A percentile compares a stretch with the other conserved stretches of the same genome.
phyloP scores from a whole-genome alignment of 2,797 vertebrate species.

The Heteromormyrus szaboi region DNA sequence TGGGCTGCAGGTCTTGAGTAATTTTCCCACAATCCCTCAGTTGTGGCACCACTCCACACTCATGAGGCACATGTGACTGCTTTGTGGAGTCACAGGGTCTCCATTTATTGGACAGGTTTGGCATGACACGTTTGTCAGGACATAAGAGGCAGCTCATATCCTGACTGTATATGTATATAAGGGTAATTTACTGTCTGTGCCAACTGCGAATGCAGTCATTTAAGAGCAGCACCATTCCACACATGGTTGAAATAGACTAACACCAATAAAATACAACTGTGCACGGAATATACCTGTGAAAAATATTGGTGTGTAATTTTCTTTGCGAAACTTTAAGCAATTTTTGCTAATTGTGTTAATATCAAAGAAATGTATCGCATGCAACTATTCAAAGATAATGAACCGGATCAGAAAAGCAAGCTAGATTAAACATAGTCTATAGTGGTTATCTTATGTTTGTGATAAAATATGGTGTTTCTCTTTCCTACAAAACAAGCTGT shows the following conservation, averaged over 20 bases:
- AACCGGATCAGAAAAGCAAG: not conserved
- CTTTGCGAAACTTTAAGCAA: not conserved
- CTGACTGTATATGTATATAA: not conserved
- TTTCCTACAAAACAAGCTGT: slow-evolving; percentile 5
- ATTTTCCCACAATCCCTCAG: not conserved
- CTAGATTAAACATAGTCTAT: not conserved
- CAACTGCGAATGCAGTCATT: not conserved
- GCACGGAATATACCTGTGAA: not conserved
- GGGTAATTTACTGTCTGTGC: not conserved
- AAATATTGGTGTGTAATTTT: not conserved
- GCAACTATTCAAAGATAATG: not conserved
- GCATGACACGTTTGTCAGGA: not conserved
- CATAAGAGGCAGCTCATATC: not conserved
- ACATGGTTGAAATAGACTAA: not conserved
- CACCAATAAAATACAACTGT: not conserved
- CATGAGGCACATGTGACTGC: not conserved
- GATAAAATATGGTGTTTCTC: not conserved
- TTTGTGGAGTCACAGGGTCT: not conserved
- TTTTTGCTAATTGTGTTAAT: not conserved
- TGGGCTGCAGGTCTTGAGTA: not conserved
- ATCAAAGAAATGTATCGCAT: not conserved
- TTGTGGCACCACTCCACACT: not conserved
- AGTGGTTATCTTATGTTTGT: not conserved
- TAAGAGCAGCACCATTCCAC: not conserved
- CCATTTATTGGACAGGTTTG: not conserved